Evolutionary conservation across 2,113 vertebrate species (phyloP), one percentile per base, ranked within the genome.

Genomic region (Tor tambroides): DNA sequence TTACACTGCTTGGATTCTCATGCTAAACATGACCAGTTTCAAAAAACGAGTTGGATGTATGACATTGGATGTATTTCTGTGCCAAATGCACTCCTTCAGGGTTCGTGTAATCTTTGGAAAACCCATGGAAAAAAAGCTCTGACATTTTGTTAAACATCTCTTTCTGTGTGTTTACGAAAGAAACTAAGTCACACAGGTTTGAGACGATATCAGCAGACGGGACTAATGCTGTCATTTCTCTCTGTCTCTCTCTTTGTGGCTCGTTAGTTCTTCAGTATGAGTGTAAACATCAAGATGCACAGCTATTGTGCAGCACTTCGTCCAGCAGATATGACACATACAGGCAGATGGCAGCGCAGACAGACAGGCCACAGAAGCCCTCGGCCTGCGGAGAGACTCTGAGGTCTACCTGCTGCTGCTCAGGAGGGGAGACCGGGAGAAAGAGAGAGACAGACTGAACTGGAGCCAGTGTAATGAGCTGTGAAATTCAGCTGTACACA

Each of bases 371-470:
- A 75, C 56, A 59, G 35, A 19, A n/a, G 78, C 77, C 54, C 54
- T 9, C 54, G 21, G 54, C 56, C 32, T 80, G 54, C 78, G 35
- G 78, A 80, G 78, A 80, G 78, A 80, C 78, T 41, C 54, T 80
- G 78, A 80, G 78, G 78, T 80, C 23, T 80, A 61, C 78, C 78
- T 80, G 78, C 78, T 80, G 78, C 91, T 93, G 92, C 89, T 92
- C 71, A 2, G 15, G 67, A 59, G 23, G 23, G 23, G 63, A 63
- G 38, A 74, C 3, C 1, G 26, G 65, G 38, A 82, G n/a, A 26
- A 10, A 67, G 56, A 5, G 35, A 76, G 38, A 83, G n/a, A 28
- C 7, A 69, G 59, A 83, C 56, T 28, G 9, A 46, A 41, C 76
- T 30, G 51, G 41, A 84, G 32, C 46, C 32, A 71, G 56, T 54